Percentiles rank a stretch among this genome's conserved stretches.
phyloP scores from a whole-genome alignment of 2,113 vertebrate genomes.

The Ahaetulla prasina region DNA sequence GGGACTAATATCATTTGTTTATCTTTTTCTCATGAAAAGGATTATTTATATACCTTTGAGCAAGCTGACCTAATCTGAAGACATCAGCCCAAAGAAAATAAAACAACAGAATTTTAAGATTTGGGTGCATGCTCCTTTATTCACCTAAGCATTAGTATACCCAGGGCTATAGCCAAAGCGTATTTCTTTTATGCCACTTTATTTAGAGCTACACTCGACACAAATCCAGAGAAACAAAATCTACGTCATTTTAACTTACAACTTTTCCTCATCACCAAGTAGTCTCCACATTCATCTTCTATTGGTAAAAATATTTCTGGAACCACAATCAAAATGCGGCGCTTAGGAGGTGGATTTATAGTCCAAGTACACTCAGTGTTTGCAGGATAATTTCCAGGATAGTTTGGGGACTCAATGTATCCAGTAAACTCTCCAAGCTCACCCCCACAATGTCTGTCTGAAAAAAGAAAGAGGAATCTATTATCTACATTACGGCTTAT shows the following conservation, averaged over 20 bases:
- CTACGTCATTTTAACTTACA: constrained; percentile 73
- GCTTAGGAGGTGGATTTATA: constrained; percentile 91
- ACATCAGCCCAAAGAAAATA: neutral
- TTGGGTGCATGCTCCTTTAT: neutral
- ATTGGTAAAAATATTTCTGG: constrained; percentile 97
- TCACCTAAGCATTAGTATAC: neutral
- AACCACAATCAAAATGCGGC: constrained; percentile 93
- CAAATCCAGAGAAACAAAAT: neutral
- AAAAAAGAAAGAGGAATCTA: constrained; percentile 44
- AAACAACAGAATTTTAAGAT: neutral
- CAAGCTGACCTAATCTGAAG: neutral
- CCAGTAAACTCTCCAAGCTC: constrained; percentile 93
- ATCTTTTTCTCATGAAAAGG: too few species aligned
- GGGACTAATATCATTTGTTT: neutral
- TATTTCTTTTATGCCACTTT: neutral
- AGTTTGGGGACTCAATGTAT: constrained; percentile 96
- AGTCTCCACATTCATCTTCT: constrained; percentile 97
- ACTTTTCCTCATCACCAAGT: constrained; percentile 96
- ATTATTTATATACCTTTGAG: neutral
- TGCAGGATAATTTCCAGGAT: constrained; percentile 94
- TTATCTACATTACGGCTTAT: neutral
- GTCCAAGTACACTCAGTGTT: constrained; percentile 94
- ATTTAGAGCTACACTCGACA: neutral
- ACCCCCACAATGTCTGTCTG: constrained; percentile 92
- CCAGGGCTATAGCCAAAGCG: neutral